Conservation (phyloP, 2,113 vertebrate genomes). For the Thinocorus orbignyianus region DNA sequence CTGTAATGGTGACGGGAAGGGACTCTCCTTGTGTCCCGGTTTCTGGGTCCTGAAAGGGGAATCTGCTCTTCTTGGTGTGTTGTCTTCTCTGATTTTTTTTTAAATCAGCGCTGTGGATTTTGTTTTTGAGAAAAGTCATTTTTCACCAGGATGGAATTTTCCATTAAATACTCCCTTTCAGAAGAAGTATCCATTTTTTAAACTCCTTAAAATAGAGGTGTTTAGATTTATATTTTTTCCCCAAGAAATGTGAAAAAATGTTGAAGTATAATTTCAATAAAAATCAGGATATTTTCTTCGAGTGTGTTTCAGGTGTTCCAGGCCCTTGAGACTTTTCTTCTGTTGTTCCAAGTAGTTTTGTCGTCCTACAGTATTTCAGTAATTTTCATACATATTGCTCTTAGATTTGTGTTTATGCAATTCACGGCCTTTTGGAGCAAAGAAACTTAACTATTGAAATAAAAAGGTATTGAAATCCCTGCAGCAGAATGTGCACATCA, state of each 20-base stretch:
- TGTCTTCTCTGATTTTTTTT: neutral
- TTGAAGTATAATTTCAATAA: neutral
- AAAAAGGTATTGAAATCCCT: neutral
- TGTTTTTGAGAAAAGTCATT: neutral
- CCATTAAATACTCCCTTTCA: neutral
- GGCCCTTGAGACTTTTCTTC: neutral
- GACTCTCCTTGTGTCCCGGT: neutral
- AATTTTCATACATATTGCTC: neutral
- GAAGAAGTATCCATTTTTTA: neutral
- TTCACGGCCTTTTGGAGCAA: neutral
- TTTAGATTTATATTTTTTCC: neutral
- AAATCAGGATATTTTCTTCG: neutral
- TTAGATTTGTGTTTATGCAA: neutral
- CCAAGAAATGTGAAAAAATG: accelerated
- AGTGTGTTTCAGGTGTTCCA: neutral
- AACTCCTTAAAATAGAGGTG: neutral
- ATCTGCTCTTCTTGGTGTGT: neutral
- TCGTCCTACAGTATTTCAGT: neutral
- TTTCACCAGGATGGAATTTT: neutral
- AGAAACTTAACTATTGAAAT: neutral
- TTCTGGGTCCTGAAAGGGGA: neutral
- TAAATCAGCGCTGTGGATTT: neutral
- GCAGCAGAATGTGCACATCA: neutral
- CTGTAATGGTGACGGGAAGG: neutral
- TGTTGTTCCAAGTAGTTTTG: neutral